Conservation (phyloP, 2,797 vertebrate genomes). For the Anabas testudineus region DNA sequence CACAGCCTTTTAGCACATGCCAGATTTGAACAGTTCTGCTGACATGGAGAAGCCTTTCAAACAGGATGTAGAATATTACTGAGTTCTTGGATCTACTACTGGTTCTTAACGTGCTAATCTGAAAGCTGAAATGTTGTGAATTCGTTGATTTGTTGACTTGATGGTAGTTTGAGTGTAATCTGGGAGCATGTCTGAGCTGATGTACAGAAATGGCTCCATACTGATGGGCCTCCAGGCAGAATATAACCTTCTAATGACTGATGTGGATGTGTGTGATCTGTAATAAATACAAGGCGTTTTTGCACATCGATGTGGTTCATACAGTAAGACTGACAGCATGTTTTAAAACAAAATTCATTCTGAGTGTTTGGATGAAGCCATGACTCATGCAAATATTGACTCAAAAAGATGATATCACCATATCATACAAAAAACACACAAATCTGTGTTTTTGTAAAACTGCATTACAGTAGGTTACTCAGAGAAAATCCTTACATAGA, state of each 20-base stretch:
- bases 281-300: background rate
- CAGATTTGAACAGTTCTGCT: background rate
- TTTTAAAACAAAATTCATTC: too few relatives aligned
- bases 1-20: slow-evolving; percentile 3
- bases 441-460: background rate
- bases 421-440: background rate
- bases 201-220: background rate
- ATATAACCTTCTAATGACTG: background rate
- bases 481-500: background rate
- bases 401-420: slow-evolving; percentile 14
- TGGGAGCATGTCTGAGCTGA: background rate
- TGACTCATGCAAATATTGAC: slow-evolving; percentile 16
- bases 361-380: background rate
- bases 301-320: background rate
- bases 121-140: background rate
- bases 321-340: background rate
- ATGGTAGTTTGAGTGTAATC: background rate
- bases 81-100: background rate
- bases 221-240: slow-evolving; percentile 3
- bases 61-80: background rate
- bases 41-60: slow-evolving; percentile 2
- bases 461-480: background rate
- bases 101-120: background rate
- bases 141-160: slow-evolving; percentile 6
- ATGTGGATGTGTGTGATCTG: background rate